Evolutionary conservation across 2,113 vertebrate species (phyloP), one percentile per base, ranked within the genome.

Genomic region (Cinclus mexicanus): DNA sequence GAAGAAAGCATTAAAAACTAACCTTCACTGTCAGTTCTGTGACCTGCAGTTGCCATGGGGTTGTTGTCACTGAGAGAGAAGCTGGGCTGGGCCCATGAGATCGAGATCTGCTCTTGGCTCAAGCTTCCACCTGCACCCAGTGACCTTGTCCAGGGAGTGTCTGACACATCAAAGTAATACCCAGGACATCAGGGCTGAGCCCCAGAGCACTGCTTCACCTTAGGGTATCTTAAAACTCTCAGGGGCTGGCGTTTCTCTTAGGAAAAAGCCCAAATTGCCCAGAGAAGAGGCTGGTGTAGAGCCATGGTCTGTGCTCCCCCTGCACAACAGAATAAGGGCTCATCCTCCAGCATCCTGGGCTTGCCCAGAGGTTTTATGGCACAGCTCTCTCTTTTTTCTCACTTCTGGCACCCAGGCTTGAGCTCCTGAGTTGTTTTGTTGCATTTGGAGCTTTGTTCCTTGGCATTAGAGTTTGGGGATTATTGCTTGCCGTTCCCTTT

Each of bases 91-190:
- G 71, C 39, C 39, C 0, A 0, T 8, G 69, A 57, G 41, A 67
- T 53, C 79, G 22, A 53, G 33, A 33, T 53, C 76, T 83, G 68
- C 90, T 65, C 42, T 42, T 19, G 50, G 64, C 35, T 69, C 22
- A 14, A 6, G 35, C 42, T 64, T 21, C 49, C 31, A 52, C 56
- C 44, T 85, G 53, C 39, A 37, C 17, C 14, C 4, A 1, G 0
- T 64, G 49, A 39, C 44, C 53, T 49, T 50, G 59, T 35, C 46
- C 59, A 10, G 41, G 26, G 31, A 53, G 79, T 39, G 50, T 56
- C 29, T 60, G 44, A 25, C 0, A 0, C 42, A 22, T 17, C 10
- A 4, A 14, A 79, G n/a, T 46, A 44, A 21, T 4, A 2, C 60
- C 77, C 59, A 47, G 52, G 57, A 47, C 24, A 19, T 53, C 14